Base-by-base conservation (phyloP, 2,113 vertebrate species). In the Mesocricetus auratus region DNA sequence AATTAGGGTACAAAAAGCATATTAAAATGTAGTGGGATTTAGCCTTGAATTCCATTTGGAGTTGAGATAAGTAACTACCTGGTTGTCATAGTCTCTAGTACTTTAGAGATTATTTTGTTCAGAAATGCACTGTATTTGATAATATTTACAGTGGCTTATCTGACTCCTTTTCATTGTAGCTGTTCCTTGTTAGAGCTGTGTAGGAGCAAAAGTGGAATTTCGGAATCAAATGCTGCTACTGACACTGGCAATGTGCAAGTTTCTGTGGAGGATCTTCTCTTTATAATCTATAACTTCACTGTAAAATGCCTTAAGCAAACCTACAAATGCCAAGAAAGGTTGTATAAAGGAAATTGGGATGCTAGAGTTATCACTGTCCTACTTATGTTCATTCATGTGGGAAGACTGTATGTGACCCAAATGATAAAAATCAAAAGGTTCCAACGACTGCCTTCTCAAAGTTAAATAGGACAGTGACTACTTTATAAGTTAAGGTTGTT, bases 1-100 rank as follows among this genome's bases (percentile, higher is more conserved):
- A 4, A 89, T 92, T 90, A 93, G 58, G 85, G 33, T 79, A 93
- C 53, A 73, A 96, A 75, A 39, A 86, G 68, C 19, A 31, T 79
- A 92, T 50, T 98, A 96, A 95, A 92, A 68, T 58, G 68, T 71
- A 93, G 94, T 96, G 97, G 88, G 45, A 74, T 85, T 93, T 86
- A 68, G 73, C 74, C 56, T 56, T 33, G 96, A 45, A 31, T 94
- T 74, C 85, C 64, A 94, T 68, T 83, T 97, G 91, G 66, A n/a
- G n/a, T 85, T 93, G 88, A 17, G 78, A 79, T 5, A n/a, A 10
- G 13, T 12, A 5, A 82, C 94, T 93, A n/a, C 17, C 75, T 93
- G 64, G 82, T 26, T 47, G 50, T 89, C 47, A 86, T 68, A 12
- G 10, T 89, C 33, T 90, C 39, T 1, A 47, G 1, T 33, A 15